Base-by-base conservation (phyloP, 2,888 invertebrate genomes). In the Drosophila antonietae region DNA sequence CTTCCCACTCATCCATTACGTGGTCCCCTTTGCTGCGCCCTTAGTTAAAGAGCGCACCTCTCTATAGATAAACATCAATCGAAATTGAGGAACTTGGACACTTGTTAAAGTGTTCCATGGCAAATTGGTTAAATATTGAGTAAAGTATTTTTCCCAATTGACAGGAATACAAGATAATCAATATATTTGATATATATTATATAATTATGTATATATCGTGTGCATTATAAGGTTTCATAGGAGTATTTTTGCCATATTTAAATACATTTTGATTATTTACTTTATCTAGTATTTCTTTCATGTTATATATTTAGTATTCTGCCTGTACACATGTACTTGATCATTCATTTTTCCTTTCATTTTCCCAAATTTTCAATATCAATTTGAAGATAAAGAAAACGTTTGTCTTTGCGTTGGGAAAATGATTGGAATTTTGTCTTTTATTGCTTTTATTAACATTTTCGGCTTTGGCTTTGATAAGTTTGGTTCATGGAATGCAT, bases 31-130 rank as follows among this genome's bases (percentile, higher is more conserved):
- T 15, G 1, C 2, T 28, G 47, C 47, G n/a, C 23, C 23, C 35
- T 14, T 43, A 56, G n/a, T 18, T 35, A 15, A 23, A 14, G 28
- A 28, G 43, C 60, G 51, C 58, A 35, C 57, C 78, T 56, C 58
- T n/a, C 64, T 47, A 73, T 28, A 61, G 76, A 76, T 76, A 76
- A 73, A 56, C 58, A 76, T 76, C 74, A 62, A 58, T 72, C 62
- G 49, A 60, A 73, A 78, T 56, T 68, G 74, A 59, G 58, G 61
- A 64, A 47, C 33, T 65, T 73, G 78, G 58, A 68, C 75, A 76
- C 75, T 76, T 78, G 75, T 51, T 68, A 39, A 37, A 53, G 53
- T 63, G 73, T 12, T 23, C 33, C 18, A 51, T 4, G 33, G 20
- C 49, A 49, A 49, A 49, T 49, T 49, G 49, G 9, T 31, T 6